Conservation (phyloP, 2,797 vertebrate genomes). For the Holocentrus rufus region DNA sequence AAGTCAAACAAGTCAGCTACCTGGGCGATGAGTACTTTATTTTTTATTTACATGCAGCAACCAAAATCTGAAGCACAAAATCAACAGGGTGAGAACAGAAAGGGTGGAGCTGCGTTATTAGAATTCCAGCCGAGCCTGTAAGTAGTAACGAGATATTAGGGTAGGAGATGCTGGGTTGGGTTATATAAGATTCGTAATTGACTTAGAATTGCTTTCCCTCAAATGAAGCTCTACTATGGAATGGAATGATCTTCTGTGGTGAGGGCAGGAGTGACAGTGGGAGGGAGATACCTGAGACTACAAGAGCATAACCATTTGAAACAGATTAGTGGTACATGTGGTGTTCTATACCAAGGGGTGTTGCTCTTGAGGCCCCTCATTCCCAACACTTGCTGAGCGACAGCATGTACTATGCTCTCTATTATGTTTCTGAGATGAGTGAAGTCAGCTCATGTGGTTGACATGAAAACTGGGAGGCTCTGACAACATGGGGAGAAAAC, state of each 20-base stretch:
- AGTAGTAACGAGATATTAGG: background rate
- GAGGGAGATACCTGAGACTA: background rate
- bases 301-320: background rate
- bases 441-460: background rate
- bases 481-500: background rate
- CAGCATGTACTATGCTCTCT: background rate
- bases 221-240: too few relatives aligned
- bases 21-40: slow-evolving; percentile 1
- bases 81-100: slow-evolving; percentile 23
- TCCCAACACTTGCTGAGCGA: slow-evolving; percentile 22
- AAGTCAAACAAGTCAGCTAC: background rate
- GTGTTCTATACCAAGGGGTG: background rate
- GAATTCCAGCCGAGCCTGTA: slow-evolving; percentile 47
- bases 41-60: background rate
- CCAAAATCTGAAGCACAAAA: slow-evolving; percentile 14
- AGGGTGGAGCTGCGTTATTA: slow-evolving; percentile 55
- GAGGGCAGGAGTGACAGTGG: background rate
- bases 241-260: too few relatives aligned
- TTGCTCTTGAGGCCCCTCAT: slow-evolving; percentile 9
- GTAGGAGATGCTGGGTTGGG: background rate
- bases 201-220: too few relatives aligned
- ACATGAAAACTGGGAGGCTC: background rate
- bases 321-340: background rate
- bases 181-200: background rate
- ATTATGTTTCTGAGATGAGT: too few relatives aligned